Conservation (phyloP, 92 coral and sea anemone species). For the Porites cylindrica region DNA sequence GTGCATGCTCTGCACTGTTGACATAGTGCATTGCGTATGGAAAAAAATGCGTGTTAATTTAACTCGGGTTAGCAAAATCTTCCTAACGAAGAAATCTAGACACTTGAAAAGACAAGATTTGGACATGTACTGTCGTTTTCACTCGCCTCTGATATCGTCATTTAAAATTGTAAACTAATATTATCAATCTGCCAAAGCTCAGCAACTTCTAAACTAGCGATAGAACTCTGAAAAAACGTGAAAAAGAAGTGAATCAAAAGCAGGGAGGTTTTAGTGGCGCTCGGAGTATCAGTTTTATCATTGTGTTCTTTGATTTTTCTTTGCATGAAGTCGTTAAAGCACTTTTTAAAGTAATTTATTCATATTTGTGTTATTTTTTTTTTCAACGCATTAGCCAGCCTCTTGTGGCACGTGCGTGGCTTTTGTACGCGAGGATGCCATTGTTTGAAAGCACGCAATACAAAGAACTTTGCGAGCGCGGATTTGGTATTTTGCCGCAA, state of each 20-base stretch:
- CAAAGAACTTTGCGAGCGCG: conserved; percentile 22
- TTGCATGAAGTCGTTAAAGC: background rate
- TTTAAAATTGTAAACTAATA: background rate
- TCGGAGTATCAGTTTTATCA: no score
- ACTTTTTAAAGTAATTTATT: background rate
- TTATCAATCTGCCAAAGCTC: background rate
- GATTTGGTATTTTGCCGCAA: conserved; percentile 1
- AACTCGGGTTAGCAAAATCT: background rate
- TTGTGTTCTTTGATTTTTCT: background rate
- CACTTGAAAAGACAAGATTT: background rate
- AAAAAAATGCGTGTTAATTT: background rate
- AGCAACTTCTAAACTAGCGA: background rate
- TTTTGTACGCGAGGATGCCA: conserved; percentile 30
- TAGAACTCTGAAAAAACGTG: background rate
- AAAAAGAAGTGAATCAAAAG: background rate
- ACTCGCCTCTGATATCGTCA: background rate
- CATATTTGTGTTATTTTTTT: conserved; percentile 15
- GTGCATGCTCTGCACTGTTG: background rate
- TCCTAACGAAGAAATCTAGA: no score
- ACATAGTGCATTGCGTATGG: background rate
- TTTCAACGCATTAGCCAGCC: background rate
- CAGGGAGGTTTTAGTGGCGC: background rate
- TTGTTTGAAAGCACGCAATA: conserved; percentile 40
- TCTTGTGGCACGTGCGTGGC: conserved; percentile 53
- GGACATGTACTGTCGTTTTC: background rate